phyloP scores from a whole-genome alignment of 1,140 invertebrate genomes.

The Eupeodes corollae region DNA sequence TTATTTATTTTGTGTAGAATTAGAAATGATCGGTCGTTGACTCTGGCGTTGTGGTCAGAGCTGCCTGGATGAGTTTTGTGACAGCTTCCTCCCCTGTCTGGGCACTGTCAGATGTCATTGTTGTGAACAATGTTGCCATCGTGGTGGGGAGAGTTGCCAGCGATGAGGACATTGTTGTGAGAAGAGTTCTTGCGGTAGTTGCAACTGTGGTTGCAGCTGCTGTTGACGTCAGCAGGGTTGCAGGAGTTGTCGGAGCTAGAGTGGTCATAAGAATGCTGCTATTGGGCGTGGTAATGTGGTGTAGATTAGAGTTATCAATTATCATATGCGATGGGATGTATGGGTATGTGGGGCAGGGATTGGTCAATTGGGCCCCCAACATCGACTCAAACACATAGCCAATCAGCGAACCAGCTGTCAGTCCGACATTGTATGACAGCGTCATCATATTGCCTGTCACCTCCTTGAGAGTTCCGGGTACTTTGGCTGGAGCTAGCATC shows the following conservation, averaged over 20 bases:
- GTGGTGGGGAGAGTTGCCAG: too few species aligned
- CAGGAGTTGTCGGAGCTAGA: constrained; percentile 9
- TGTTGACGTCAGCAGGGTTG: constrained; percentile 4
- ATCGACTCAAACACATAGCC: constrained; percentile 70
- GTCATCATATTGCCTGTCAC: constrained; percentile 88
- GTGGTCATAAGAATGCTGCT: background rate
- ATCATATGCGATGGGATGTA: constrained; percentile 16
- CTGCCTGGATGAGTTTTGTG: too few species aligned
- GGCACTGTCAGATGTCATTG: too few species aligned
- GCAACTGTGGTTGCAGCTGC: background rate
- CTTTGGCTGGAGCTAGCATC: constrained; percentile 76
- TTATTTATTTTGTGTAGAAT: too few species aligned
- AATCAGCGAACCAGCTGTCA: constrained; percentile 68
- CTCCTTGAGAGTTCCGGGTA: constrained; percentile 64
- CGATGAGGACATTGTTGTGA: background rate
- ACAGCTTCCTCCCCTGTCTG: too few species aligned
- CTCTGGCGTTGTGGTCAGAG: too few species aligned
- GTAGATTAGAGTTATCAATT: constrained; percentile 15
- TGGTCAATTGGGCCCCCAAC: constrained; percentile 48
- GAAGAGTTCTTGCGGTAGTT: constrained; percentile 4
- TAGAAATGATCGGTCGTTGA: too few species aligned
- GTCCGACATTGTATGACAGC: constrained; percentile 72
- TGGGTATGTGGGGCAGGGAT: constrained; percentile 35
- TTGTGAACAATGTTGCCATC: too few species aligned
- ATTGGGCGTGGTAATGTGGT: background rate